These are phyloP conservation scores for Atherinomorus stipes DNA, from an alignment of 2,113 vertebrate genomes.

Conservation along the genomic window DNA sequence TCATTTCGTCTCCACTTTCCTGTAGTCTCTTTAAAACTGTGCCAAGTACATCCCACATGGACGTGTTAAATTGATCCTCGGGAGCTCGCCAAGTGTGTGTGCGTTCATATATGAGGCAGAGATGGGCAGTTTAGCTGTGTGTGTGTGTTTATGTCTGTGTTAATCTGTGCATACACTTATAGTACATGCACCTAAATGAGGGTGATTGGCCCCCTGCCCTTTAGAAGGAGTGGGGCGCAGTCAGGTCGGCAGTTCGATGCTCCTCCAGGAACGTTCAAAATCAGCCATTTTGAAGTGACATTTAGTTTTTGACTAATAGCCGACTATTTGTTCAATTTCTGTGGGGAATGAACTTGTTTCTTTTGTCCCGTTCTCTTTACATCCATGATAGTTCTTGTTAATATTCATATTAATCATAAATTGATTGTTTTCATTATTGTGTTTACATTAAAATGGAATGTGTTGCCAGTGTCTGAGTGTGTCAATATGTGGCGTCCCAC, in stretches of 20 bases:
- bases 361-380: too few relatives aligned
- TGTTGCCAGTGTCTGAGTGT: too few relatives aligned
- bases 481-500: too few relatives aligned
- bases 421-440: too few relatives aligned
- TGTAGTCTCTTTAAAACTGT: conserved; percentile 23
- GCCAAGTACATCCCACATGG: conserved; percentile 56
- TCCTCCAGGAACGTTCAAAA: conserved; percentile 60
- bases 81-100: conserved; percentile 42
- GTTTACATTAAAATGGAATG: too few relatives aligned
- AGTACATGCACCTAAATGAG: conserved; percentile 28
- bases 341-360: too few relatives aligned
- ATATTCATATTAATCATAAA: too few relatives aligned
- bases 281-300: too few relatives aligned
- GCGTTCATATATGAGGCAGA: not conserved
- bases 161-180: conserved; percentile 15
- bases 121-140: conserved; percentile 3
- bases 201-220: conserved; percentile 51
- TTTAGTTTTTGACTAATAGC: too few relatives aligned
- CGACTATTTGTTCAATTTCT: too few relatives aligned
- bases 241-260: conserved; percentile 52
- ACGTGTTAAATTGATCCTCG: conserved; percentile 58
- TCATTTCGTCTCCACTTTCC: conserved; percentile 47
- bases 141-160: not conserved
- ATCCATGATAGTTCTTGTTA: too few relatives aligned
- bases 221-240: conserved; percentile 39